phyloP scores from a whole-genome alignment of 2,113 vertebrate species.

The Paedocypris sp. region DNA sequence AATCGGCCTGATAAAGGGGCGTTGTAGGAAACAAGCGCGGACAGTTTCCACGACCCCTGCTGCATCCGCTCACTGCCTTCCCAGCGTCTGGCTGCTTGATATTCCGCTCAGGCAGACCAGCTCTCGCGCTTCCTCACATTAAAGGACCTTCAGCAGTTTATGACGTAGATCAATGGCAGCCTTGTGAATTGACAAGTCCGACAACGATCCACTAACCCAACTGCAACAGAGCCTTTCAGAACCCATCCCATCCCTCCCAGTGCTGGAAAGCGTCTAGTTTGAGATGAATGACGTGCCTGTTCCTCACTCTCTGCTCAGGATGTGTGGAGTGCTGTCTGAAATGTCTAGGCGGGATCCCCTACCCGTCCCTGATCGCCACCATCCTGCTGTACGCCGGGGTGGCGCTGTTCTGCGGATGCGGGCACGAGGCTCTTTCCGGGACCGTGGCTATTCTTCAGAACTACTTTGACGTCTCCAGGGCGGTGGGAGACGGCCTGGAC shows the following conservation, averaged over 20 bases:
- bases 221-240: neutral
- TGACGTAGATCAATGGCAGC: no score
- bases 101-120: constrained; percentile 30
- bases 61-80: no score
- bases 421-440: constrained; percentile 92
- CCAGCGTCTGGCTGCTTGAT: constrained; percentile 21
- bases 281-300: neutral
- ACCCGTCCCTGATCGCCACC: constrained; percentile 90
- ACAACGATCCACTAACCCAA: no score
- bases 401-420: constrained; percentile 93
- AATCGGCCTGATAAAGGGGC: neutral
- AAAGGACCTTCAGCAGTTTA: no score
- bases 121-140: no score
- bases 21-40: no score
- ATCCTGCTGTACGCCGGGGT: constrained; percentile 94
- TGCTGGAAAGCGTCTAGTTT: neutral
- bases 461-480: constrained; percentile 92
- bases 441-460: constrained; percentile 94
- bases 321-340: constrained; percentile 97
- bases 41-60: no score
- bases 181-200: no score
- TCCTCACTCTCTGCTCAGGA: constrained; percentile 55
- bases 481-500: constrained; percentile 82
- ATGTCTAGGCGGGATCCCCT: constrained; percentile 96
- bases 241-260: neutral